Conservation (phyloP, 2,797 vertebrate species). For the Pampus argenteus region DNA sequence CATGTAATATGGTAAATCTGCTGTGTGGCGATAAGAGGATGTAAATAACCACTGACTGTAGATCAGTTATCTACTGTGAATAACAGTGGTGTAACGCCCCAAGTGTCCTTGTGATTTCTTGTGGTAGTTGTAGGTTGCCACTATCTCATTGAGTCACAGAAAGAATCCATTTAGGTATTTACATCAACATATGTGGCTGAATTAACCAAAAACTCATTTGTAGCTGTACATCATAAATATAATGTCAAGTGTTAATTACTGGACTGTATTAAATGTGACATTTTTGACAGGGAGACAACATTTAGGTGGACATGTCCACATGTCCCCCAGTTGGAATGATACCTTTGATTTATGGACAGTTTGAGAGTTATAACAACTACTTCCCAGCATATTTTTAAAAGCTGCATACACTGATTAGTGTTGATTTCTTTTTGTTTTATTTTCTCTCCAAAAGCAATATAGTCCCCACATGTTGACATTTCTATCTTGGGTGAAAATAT, state of each 20-base stretch:
- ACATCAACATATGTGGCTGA: background rate
- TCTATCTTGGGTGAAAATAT: no score
- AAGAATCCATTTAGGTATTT: background rate
- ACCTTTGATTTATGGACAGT: no score
- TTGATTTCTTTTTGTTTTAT: no score
- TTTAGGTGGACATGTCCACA: no score
- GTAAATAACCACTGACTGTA: conserved; percentile 47
- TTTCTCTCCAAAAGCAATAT: background rate
- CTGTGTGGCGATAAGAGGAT: conserved; percentile 57
- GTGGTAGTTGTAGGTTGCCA: background rate
- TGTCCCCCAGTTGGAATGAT: background rate
- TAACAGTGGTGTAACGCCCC: conserved; percentile 32
- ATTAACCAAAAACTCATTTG: background rate
- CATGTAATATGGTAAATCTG: conserved; percentile 72
- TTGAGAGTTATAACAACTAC: no score
- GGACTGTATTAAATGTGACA: no score
- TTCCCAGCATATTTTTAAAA: no score
- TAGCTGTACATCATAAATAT: background rate
- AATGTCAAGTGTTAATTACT: background rate
- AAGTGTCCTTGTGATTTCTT: conserved; percentile 7
- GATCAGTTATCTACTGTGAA: conserved; percentile 51
- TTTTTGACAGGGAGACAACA: no score
- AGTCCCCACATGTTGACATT: no score
- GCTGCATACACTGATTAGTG: background rate
- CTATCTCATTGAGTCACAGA: background rate